Evolutionary conservation across 2,113 vertebrate genomes (phyloP).

Genomic region (Grantiella picta): DNA sequence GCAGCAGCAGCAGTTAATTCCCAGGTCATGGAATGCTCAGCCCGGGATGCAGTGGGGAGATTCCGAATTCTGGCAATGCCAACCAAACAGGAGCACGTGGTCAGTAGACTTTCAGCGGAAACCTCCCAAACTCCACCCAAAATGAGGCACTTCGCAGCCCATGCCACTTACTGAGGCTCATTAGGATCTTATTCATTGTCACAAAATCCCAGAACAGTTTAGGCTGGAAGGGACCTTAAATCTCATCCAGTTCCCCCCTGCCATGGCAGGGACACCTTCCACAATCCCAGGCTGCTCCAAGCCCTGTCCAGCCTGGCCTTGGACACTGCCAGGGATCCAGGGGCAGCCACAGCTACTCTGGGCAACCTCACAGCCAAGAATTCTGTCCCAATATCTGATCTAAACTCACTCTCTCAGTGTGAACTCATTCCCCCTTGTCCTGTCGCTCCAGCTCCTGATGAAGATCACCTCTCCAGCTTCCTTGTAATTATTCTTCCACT

Average conservation of each 20-base stretch:
- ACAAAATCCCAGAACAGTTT: not conserved
- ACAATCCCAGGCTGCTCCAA: not conserved
- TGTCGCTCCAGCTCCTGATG: not conserved
- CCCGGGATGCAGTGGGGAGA: not conserved
- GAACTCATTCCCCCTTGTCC: not conserved
- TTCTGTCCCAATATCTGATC: too few relatives aligned
- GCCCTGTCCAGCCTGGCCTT: not conserved
- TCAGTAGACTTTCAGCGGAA: not conserved
- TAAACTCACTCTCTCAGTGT: not conserved
- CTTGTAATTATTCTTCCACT: not conserved
- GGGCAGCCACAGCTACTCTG: not conserved
- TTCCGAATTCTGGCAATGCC: not conserved
- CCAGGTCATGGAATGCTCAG: not conserved
- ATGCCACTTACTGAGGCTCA: not conserved
- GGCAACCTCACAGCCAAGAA: not conserved
- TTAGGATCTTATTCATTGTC: not conserved
- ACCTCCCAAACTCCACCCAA: not conserved
- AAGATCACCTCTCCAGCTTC: not conserved
- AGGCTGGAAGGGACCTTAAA: not conserved
- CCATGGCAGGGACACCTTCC: not conserved
- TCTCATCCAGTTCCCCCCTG: accelerated
- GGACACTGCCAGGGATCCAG: not conserved
- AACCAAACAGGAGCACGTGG: not conserved
- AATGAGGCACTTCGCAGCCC: not conserved
- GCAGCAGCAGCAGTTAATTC: not conserved